Evolutionary conservation across 1,140 invertebrate species (phyloP), one percentile per base, ranked within the genome.

Genomic region (Neodiprion virginianus): DNA sequence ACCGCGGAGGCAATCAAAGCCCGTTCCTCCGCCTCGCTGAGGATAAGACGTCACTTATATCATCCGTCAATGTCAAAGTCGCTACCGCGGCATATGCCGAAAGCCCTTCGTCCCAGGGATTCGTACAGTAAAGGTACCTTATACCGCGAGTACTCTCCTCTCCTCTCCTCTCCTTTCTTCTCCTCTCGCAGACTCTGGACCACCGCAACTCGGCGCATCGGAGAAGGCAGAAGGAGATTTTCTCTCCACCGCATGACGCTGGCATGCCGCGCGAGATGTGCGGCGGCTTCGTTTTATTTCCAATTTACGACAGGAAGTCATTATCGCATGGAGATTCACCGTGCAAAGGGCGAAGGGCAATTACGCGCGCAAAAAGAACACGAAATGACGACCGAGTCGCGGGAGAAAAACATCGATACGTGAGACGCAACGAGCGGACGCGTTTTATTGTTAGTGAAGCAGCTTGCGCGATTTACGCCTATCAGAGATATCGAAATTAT

Each of bases 241-340:
- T 69, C 53, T 73, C 67, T n/a, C 71, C 77, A 7, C 79, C 67
- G 67, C 79, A 79, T 79, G 79, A 77, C 72, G 79, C 79, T 77
- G 67, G 67, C 50, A 47, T 67, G 67, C 67, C 74, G 49, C n/a
- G 67, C 67, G 28, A 71, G 28, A 40, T 71, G 75, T 72, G 72
- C 75, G 79, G 75, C 74, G 69, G 71, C 73, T 82, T 77, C 71
- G 50, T 82, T 82, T 79, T 80, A 80, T 80, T 81, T 77, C 77
- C 72, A 76, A 68, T 82, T 79, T 79, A 83, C 78, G 78, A 74
- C 80, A 84, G 82, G 82, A 83, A 83, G 83, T 83, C 82, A 83
- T 84, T 84, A 83, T 78, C 66, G 75, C 78, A 82, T 83, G 82
- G 78, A 83, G 80, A 84, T 83, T 82, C 79, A 70, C 76, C 76